Percentiles rank a stretch among this genome's conserved stretches.
phyloP scores from a whole-genome alignment of 2,888 invertebrate species.

The Microctonus hyperodae region DNA sequence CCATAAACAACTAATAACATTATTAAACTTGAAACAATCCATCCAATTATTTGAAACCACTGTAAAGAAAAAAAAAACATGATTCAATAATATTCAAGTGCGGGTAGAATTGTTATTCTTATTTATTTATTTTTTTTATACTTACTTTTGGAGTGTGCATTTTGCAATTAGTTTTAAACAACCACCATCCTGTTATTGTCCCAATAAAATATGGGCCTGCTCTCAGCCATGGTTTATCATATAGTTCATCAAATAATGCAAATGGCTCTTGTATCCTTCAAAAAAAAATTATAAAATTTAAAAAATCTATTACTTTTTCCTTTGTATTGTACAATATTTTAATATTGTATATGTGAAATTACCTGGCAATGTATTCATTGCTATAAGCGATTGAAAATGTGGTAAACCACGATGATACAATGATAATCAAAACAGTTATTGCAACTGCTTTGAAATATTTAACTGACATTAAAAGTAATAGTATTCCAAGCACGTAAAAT shows the following conservation, averaged over 20 bases:
- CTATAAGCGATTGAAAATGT: slow-evolving; percentile 78
- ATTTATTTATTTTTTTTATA: slow-evolving; percentile 2
- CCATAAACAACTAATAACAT: slow-evolving; percentile 61
- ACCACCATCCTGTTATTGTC: slow-evolving; percentile 77
- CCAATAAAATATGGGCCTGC: slow-evolving; percentile 83
- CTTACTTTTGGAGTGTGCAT: slow-evolving; percentile 62
- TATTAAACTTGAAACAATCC: slow-evolving; percentile 55
- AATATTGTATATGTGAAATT: slow-evolving; percentile 28
- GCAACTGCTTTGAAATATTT: slow-evolving; percentile 69
- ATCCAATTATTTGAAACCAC: slow-evolving; percentile 54
- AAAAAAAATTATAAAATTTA: slow-evolving; percentile 1
- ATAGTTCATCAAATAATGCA: slow-evolving; percentile 81
- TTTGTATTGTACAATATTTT: not conserved
- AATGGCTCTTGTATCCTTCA: slow-evolving; percentile 78
- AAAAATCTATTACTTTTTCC: not conserved
- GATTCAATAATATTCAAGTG: not conserved
- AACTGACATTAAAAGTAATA: slow-evolving; percentile 60
- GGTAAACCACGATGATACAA: slow-evolving; percentile 78
- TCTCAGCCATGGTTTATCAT: slow-evolving; percentile 85
- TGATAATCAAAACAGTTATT: slow-evolving; percentile 67
- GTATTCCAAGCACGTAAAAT: slow-evolving; percentile 62
- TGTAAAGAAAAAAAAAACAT: slow-evolving; percentile 33
- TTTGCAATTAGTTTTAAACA: slow-evolving; percentile 74
- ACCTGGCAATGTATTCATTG: slow-evolving; percentile 71
- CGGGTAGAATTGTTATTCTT: not conserved